These are phyloP conservation scores for Athalia circularis DNA, from an alignment of 2,888 invertebrate genomes.

Conservation along the genomic window DNA sequence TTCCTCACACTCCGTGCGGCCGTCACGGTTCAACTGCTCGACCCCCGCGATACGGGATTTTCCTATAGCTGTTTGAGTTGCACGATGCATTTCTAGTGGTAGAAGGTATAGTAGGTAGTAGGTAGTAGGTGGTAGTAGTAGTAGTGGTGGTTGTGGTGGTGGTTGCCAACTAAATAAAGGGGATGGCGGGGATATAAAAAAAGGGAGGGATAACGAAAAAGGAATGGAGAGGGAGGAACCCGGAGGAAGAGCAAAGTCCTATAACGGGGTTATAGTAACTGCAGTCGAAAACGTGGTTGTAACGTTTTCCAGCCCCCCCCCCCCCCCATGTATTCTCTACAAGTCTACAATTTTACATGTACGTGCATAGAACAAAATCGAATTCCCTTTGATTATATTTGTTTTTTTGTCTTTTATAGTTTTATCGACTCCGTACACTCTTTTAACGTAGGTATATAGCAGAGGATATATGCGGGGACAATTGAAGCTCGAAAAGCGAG, in stretches of 20 bases:
- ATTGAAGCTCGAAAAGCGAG: too few species aligned
- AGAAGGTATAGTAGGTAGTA: not conserved
- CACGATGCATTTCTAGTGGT: too few species aligned
- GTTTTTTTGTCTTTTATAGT: too few species aligned
- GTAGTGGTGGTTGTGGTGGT: not conserved
- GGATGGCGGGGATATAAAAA: not conserved
- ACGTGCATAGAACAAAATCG: not conserved
- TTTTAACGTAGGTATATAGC: too few species aligned
- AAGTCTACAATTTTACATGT: not conserved
- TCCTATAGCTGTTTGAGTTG: not conserved
- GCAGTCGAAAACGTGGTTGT: constrained; percentile 29
- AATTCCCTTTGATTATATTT: too few species aligned
- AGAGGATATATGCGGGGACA: too few species aligned
- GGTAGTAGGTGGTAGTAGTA: not conserved
- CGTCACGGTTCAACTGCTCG: constrained; percentile 25
- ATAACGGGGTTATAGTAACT: constrained; percentile 41
- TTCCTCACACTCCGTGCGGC: not conserved
- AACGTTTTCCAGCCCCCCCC: constrained; percentile 35
- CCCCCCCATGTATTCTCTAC: constrained; percentile 7
- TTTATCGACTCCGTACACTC: too few species aligned
- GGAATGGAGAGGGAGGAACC: not conserved
- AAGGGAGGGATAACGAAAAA: not conserved
- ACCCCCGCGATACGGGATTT: constrained; percentile 30
- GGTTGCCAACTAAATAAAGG: not conserved
- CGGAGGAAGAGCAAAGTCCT: constrained; percentile 31